Percentiles rank a stretch among this genome's conserved stretches.
Evolutionary conservation across 2,888 invertebrate species (phyloP).

Genomic region (Ceriagrion tenellum): DNA sequence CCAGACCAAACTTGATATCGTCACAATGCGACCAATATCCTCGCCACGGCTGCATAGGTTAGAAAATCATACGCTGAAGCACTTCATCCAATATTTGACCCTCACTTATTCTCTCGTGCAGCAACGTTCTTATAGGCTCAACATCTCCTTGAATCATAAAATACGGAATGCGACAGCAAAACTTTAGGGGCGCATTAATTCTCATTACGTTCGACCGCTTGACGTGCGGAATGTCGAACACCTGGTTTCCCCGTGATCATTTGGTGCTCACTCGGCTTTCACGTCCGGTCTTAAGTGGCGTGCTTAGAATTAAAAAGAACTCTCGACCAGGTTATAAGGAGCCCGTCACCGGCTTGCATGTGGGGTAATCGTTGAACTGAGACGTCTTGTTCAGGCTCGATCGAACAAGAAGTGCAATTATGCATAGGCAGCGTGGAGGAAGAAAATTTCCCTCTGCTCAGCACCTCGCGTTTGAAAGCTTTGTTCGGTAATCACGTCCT

Average conservation of each 20-base stretch:
- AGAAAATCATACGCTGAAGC: too few species aligned
- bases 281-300: conserved; percentile 27
- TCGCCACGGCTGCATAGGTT: too few species aligned
- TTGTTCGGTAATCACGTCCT: background rate
- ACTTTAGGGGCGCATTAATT: background rate
- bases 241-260: background rate
- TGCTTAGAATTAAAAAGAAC: background rate
- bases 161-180: background rate
- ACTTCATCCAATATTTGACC: background rate
- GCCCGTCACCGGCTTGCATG: background rate
- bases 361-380: background rate
- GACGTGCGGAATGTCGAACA: background rate
- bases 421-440: background rate
- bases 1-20: too few species aligned
- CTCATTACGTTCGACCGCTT: background rate
- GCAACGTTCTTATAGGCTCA: too few species aligned
- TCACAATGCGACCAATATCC: too few species aligned
- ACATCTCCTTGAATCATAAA: too few species aligned
- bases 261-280: conserved; percentile 16
- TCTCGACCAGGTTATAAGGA: background rate
- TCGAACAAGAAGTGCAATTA: background rate
- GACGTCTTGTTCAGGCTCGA: background rate
- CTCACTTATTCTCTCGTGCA: background rate
- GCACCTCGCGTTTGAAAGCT: background rate
- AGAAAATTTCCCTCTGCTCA: background rate